Evolutionary conservation across 2,888 invertebrate species (phyloP).

Genomic region (Thyatira batis): DNA sequence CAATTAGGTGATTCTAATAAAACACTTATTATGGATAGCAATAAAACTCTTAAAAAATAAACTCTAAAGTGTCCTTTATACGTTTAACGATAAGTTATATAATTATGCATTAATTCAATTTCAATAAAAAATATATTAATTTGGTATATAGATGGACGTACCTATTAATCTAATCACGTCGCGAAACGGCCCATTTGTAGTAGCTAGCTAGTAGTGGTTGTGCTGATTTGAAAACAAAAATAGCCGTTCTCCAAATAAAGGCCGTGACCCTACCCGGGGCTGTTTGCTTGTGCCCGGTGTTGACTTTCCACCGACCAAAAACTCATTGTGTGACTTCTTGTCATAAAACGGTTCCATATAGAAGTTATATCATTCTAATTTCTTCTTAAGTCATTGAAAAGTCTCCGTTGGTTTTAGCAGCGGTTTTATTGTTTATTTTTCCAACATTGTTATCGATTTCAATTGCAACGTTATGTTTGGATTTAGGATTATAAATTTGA

Average conservation of each 20-base stretch:
- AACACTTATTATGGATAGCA: no score
- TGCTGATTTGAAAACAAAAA: conserved; percentile 48
- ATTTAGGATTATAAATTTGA: no score
- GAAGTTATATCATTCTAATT: conserved; percentile 63
- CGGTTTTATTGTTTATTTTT: conserved; percentile 45
- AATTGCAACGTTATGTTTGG: no score
- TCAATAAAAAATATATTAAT: no score
- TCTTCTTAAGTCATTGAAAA: conserved; percentile 58
- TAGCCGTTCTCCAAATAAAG: conserved; percentile 60
- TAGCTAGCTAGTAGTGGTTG: conserved; percentile 17
- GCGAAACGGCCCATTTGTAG: background rate
- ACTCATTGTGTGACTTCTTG: conserved; percentile 73
- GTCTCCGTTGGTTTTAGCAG: conserved; percentile 48
- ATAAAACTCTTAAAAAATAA: no score
- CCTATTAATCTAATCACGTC: no score
- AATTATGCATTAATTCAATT: no score
- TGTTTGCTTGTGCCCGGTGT: conserved; percentile 68
- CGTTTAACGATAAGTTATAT: no score
- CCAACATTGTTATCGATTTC: conserved; percentile 25
- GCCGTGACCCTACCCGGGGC: conserved; percentile 72
- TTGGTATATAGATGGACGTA: no score
- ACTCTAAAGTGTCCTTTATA: no score
- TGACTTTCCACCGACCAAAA: conserved; percentile 68
- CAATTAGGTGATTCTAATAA: no score
- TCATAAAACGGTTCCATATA: conserved; percentile 59